A percentile compares a stretch with the other conserved stretches of the same genome.
Conservation (phyloP, 2,888 invertebrate genomes). For the Andrena hattorfiana region DNA sequence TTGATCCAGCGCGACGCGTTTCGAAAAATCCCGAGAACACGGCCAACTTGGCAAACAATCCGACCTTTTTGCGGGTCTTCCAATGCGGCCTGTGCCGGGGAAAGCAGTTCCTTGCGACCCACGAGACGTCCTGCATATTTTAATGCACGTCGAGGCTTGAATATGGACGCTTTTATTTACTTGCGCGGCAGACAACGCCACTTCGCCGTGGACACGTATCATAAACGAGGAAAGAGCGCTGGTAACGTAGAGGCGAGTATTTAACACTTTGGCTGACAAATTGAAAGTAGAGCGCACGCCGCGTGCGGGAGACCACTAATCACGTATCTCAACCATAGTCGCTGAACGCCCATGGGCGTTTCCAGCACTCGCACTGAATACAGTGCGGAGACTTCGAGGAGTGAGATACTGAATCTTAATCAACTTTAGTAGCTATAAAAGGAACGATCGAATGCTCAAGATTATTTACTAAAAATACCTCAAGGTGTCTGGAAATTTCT, state of each 20-base stretch:
- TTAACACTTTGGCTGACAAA: too few species aligned
- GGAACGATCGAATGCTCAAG: too few species aligned
- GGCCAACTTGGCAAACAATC: slow-evolving; percentile 7
- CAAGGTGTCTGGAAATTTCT: too few species aligned
- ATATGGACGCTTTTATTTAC: neutral
- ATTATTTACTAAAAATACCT: too few species aligned
- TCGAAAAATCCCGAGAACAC: slow-evolving; percentile 2
- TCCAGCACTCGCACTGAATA: too few species aligned
- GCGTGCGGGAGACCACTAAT: too few species aligned
- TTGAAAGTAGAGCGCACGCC: too few species aligned
- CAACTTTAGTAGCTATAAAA: too few species aligned
- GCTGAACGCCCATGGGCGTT: too few species aligned
- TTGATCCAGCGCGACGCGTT: neutral
- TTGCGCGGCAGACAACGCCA: neutral
- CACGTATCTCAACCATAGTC: too few species aligned
- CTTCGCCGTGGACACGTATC: neutral
- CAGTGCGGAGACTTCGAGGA: too few species aligned
- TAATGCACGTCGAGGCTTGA: neutral
- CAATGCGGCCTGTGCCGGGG: neutral
- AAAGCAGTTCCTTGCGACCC: neutral
- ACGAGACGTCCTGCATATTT: neutral
- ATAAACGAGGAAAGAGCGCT: neutral
- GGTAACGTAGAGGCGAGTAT: neutral
- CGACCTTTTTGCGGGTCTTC: slow-evolving; percentile 2
- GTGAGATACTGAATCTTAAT: too few species aligned